These are phyloP conservation scores for Drosophila baimaii DNA, from an alignment of 1,140 invertebrate genomes.

Conservation along the genomic window DNA sequence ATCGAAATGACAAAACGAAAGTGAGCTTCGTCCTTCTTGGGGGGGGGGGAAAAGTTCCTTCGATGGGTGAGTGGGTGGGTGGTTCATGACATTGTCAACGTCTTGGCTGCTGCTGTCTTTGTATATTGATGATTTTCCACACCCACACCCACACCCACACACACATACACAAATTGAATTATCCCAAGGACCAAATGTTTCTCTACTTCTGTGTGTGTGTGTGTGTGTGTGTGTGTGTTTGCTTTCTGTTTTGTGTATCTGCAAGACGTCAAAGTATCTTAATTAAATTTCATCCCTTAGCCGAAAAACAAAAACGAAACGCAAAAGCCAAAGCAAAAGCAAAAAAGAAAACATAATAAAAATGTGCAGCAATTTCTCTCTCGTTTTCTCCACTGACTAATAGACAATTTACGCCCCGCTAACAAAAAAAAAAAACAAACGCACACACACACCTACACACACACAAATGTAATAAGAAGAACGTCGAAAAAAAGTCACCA, in stretches of 20 bases:
- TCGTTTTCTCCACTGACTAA: slow-evolving; percentile 69
- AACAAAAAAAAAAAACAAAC: slow-evolving; percentile 28
- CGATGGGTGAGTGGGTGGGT: slow-evolving; percentile 3
- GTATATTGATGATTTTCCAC: slow-evolving; percentile 71
- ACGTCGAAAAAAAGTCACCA: slow-evolving; percentile 40
- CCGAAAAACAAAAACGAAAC: slow-evolving; percentile 40
- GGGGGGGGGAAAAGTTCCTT: slow-evolving; percentile 10
- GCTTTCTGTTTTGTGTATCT: slow-evolving; percentile 68
- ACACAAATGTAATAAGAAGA: slow-evolving; percentile 17
- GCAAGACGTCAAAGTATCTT: slow-evolving; percentile 81
- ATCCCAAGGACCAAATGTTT: slow-evolving; percentile 68
- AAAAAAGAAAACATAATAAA: slow-evolving; percentile 72
- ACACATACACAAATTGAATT: slow-evolving; percentile 73
- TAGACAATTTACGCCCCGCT: slow-evolving; percentile 76
- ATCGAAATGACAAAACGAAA: slow-evolving; percentile 69
- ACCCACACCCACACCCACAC: slow-evolving; percentile 37
- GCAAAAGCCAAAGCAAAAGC: too few species aligned
- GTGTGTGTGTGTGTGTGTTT: slow-evolving; percentile 38
- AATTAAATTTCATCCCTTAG: slow-evolving; percentile 83
- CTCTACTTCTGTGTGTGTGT: slow-evolving; percentile 27
- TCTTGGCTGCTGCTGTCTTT: slow-evolving; percentile 66
- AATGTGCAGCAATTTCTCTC: slow-evolving; percentile 81
- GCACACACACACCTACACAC: background rate
- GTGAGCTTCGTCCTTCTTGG: slow-evolving; percentile 17
- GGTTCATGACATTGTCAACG: slow-evolving; percentile 54